Percentiles rank a stretch among this genome's conserved stretches.
These are phyloP conservation scores for Caenorhabditis wallacei DNA, from an alignment of 2,888 invertebrate genomes.

Conservation along the genomic window DNA sequence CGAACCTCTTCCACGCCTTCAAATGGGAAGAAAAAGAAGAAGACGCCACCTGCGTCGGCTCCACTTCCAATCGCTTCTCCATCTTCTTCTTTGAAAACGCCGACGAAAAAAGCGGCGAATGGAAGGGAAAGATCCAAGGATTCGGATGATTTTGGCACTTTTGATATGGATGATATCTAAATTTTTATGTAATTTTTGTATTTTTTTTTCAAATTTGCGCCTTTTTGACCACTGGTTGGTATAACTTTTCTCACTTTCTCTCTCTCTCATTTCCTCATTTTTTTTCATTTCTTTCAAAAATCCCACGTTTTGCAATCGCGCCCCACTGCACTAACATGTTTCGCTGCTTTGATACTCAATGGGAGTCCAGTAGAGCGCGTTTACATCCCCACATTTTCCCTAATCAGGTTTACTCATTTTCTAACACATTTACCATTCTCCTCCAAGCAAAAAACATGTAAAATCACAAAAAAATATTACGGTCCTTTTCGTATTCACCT, in stretches of 20 bases:
- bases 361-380: too few relatives aligned
- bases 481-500: slow-evolving; percentile 9
- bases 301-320: too few relatives aligned
- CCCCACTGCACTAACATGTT: too few relatives aligned
- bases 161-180: slow-evolving; percentile 54
- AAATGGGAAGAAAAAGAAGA: slow-evolving; percentile 46
- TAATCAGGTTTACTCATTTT: too few relatives aligned
- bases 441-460: background rate
- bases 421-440: too few relatives aligned
- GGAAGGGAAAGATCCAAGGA: slow-evolving; percentile 33
- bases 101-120: slow-evolving; percentile 13
- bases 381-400: too few relatives aligned
- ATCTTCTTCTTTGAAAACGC: background rate
- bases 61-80: slow-evolving; percentile 12
- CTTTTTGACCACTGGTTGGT: slow-evolving; percentile 60
- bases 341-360: too few relatives aligned
- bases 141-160: slow-evolving; percentile 46
- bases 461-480: slow-evolving; percentile 26
- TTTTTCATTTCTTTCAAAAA: background rate
- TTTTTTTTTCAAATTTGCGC: slow-evolving; percentile 6
- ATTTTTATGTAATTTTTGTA: slow-evolving; percentile 34
- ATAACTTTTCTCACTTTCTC: slow-evolving; percentile 37
- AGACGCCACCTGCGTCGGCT: slow-evolving; percentile 41
- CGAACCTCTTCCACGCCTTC: background rate
- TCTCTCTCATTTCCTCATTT: slow-evolving; percentile 32